phyloP scores from a whole-genome alignment of 1,140 invertebrate species.

The Drosophila saltans region DNA sequence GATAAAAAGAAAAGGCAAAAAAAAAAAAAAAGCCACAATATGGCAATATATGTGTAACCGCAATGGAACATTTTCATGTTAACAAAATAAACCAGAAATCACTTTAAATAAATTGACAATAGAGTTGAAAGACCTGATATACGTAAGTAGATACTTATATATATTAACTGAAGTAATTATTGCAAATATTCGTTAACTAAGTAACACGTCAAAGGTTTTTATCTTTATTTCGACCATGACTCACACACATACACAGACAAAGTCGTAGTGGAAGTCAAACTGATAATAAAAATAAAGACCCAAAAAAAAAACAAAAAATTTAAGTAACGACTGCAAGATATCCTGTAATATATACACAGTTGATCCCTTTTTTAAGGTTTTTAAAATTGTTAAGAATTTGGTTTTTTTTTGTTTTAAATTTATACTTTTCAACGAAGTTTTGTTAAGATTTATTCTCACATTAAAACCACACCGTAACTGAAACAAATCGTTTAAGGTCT shows the following conservation, averaged over 20 bases:
- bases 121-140: conserved; percentile 8
- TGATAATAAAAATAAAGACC: conserved; percentile 10
- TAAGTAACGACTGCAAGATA: background rate
- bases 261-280: background rate
- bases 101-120: background rate
- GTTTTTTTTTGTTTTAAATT: too few species aligned
- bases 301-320: background rate
- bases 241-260: background rate
- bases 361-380: too few species aligned
- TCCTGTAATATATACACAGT: too few species aligned
- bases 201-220: conserved; percentile 6
- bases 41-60: background rate
- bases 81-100: background rate
- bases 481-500: too few species aligned
- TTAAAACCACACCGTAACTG: too few species aligned
- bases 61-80: conserved; percentile 2
- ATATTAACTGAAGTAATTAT: background rate
- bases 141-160: background rate
- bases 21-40: too few species aligned
- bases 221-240: background rate
- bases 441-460: too few species aligned
- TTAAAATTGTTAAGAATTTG: too few species aligned
- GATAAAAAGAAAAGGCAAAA: conserved; percentile 30
- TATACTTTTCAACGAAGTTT: too few species aligned
- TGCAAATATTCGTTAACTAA: conserved; percentile 7